phyloP scores from a whole-genome alignment of 2,797 vertebrate genomes.

The Menidia menidia region DNA sequence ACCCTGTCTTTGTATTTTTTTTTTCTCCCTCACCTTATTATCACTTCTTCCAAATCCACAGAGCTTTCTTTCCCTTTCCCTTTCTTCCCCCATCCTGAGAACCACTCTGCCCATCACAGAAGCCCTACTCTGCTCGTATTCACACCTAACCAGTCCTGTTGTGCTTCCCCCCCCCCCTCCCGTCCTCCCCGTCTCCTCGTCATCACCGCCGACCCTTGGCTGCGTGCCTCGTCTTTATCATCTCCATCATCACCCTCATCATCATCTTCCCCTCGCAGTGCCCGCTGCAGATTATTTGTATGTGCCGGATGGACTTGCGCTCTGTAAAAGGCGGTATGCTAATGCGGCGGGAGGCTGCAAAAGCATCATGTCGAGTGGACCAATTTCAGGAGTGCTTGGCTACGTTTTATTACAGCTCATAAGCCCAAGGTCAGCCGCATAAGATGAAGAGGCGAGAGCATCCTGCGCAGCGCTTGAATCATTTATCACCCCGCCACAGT shows the following conservation, averaged over 20 bases:
- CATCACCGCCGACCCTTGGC: conserved; percentile 56
- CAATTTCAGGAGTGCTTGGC: conserved; percentile 83
- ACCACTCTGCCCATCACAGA: conserved; percentile 30
- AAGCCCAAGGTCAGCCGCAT: conserved; percentile 85
- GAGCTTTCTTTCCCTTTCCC: conserved; percentile 42
- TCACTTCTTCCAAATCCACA: conserved; percentile 41
- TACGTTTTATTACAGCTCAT: conserved; percentile 85
- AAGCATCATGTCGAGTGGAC: conserved; percentile 75
- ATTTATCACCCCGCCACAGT: conserved; percentile 74
- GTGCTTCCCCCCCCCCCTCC: conserved; percentile 33
- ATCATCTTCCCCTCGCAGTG: conserved; percentile 40
- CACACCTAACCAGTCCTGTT: conserved; percentile 42
- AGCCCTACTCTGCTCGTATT: conserved; percentile 41
- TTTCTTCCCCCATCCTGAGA: conserved; percentile 43
- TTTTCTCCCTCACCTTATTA: conserved; percentile 47
- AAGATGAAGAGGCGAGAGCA: conserved; percentile 77
- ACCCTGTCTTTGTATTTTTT: conserved; percentile 32
- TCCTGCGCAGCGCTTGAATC: conserved; percentile 66
- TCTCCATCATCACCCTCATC: conserved; percentile 59
- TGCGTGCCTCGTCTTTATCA: conserved; percentile 52
- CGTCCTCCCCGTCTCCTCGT: conserved; percentile 26
- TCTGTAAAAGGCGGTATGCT: conserved; percentile 74
- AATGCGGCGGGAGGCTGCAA: conserved; percentile 63
- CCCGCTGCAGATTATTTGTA: conserved; percentile 58
- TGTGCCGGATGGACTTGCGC: conserved; percentile 51